These are phyloP conservation scores for Anticlea derivata DNA, from an alignment of 2,888 invertebrate genomes.

Conservation along the genomic window DNA sequence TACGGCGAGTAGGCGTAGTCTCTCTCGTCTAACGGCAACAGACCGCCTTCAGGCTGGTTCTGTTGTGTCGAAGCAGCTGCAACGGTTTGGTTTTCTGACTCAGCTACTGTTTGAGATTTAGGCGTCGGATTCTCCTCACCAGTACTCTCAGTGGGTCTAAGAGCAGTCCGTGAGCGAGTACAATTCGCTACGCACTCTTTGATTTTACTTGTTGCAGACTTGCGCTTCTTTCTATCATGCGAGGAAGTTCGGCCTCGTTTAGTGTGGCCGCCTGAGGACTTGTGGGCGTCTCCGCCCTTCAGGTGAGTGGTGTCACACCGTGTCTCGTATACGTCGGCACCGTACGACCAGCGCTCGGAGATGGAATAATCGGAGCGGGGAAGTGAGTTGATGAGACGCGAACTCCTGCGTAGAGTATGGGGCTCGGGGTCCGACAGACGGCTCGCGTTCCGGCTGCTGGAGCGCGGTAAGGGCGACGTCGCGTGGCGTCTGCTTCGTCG, in stretches of 20 bases:
- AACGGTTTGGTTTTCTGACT: constrained; percentile 52
- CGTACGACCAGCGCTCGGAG: constrained; percentile 84
- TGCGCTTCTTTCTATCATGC: constrained; percentile 75
- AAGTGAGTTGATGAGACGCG: constrained; percentile 77
- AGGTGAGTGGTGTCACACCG: constrained; percentile 68
- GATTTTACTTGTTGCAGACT: constrained; percentile 56
- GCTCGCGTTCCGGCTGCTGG: constrained; percentile 63
- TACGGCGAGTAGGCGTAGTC: constrained; percentile 80
- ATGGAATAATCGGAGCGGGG: constrained; percentile 82
- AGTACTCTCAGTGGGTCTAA: constrained; percentile 72
- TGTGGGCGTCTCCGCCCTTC: constrained; percentile 66
- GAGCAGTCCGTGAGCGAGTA: constrained; percentile 79
- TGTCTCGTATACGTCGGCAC: constrained; percentile 80
- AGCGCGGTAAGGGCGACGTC: constrained; percentile 69
- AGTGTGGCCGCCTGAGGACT: constrained; percentile 51
- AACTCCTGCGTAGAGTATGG: constrained; percentile 68
- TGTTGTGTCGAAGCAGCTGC: constrained; percentile 53
- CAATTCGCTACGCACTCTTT: constrained; percentile 75
- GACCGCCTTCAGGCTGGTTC: constrained; percentile 68
- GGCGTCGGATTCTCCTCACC: constrained; percentile 61
- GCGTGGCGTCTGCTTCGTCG: constrained; percentile 70
- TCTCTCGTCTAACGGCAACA: constrained; percentile 78
- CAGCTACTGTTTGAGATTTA: constrained; percentile 52
- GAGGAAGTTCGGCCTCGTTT: constrained; percentile 70
- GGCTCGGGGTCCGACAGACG: constrained; percentile 70